Evolutionary conservation across 2,888 invertebrate genomes (phyloP).

Genomic region (Papilio elwesi): DNA sequence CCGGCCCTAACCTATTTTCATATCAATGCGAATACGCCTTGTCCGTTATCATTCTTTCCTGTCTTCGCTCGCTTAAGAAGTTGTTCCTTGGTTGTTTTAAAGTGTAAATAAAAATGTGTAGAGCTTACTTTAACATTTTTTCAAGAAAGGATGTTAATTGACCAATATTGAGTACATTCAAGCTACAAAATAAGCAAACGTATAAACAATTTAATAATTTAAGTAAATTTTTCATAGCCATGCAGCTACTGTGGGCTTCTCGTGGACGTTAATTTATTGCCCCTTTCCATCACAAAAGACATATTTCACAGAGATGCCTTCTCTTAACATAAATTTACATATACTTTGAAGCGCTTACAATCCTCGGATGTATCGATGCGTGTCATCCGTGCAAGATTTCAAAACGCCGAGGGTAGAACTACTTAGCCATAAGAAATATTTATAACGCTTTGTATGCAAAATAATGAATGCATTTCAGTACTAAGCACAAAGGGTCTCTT

Average conservation of each 20-base stretch:
- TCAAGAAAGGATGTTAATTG: too few species aligned
- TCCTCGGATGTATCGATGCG: constrained; percentile 70
- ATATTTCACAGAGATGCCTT: constrained; percentile 61
- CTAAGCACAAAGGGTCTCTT: constrained; percentile 62
- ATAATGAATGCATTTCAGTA: constrained; percentile 72
- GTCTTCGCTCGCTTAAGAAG: constrained; percentile 21
- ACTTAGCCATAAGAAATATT: constrained; percentile 77
- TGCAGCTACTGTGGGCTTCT: constrained; percentile 52
- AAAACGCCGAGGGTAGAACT: constrained; percentile 66
- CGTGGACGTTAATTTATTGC: constrained; percentile 44
- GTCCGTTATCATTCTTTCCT: constrained; percentile 50
- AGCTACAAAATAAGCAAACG: background rate
- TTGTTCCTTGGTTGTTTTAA: background rate
- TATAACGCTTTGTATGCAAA: constrained; percentile 84
- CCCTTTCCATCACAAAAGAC: constrained; percentile 44
- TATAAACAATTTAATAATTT: constrained; percentile 27
- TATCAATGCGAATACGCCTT: constrained; percentile 72
- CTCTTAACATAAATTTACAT: constrained; percentile 78
- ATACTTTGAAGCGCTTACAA: constrained; percentile 66
- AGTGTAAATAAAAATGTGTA: background rate
- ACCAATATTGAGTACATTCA: background rate
- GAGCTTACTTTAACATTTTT: too few species aligned
- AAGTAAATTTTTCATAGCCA: constrained; percentile 43
- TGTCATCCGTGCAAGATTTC: constrained; percentile 75
- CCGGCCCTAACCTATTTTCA: constrained; percentile 76